phyloP scores from a whole-genome alignment of 2,888 invertebrate genomes.

The Diadegma fenestrale region DNA sequence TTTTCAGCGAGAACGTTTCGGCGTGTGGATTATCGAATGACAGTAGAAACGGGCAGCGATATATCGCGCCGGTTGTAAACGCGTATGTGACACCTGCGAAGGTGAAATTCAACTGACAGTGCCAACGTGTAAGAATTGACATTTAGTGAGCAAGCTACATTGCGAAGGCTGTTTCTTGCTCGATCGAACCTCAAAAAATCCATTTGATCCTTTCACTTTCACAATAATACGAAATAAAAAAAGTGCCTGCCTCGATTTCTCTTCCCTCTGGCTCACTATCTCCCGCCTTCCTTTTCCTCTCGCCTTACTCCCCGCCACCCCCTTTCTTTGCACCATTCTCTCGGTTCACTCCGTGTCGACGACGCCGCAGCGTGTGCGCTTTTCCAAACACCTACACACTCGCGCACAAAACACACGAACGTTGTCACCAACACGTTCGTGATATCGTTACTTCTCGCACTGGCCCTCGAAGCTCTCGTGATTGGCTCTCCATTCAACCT shows the following conservation, averaged over 20 bases:
- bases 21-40: conserved; percentile 32
- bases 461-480: neutral
- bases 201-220: conserved; percentile 69
- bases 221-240: conserved; percentile 65
- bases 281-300: neutral
- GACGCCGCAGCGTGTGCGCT: conserved; percentile 2
- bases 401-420: neutral
- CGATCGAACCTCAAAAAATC: conserved; percentile 56
- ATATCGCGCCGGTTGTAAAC: conserved; percentile 34
- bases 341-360: conserved; percentile 1
- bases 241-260: conserved; percentile 67
- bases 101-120: conserved; percentile 63
- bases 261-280: conserved; percentile 10
- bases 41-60: conserved; percentile 31
- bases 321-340: neutral
- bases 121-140: conserved; percentile 62
- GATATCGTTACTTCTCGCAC: neutral
- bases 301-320: neutral
- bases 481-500: conserved; percentile 57
- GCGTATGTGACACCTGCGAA: conserved; percentile 56
- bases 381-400: neutral
- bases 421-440: neutral
- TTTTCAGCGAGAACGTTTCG: neutral
- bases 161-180: conserved; percentile 50
- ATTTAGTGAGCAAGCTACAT: conserved; percentile 64